Evolutionary conservation across 2,888 invertebrate genomes (phyloP), one percentile per base, ranked within the genome.

Genomic region (Phalera bucephala): DNA sequence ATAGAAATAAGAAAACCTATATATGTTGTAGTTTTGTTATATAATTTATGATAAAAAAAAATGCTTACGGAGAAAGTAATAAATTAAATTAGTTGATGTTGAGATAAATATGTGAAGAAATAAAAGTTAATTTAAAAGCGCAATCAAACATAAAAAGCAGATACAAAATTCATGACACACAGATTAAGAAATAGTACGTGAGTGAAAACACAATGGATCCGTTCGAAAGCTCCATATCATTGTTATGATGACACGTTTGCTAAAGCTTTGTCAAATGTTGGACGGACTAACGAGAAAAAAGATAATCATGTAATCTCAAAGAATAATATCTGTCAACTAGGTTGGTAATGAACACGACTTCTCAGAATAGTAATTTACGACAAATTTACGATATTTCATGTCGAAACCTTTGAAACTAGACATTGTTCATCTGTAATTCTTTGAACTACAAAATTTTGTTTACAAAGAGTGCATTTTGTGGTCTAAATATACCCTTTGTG

Each of bases 161-260:
- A 40, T 44, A 37, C 37, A 36, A 40, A 45, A 55, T 54, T 58
- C 54, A 57, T 54, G 64, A 64, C 55, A 54, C 48, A 62, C 44
- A 41, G 32, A 57, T 73, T 72, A 58, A 47, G 75, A 61, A 73
- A 79, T 58, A 64, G 37, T 59, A 70, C 78, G 78, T 72, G 74
- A 76, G 74, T 73, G 74, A 77, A 77, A 78, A 76, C 67, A 76
- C 70, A 77, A 77, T 74, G 61, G 50, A 55, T 58, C 66, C 61
- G 54, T 76, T 72, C 69, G 57, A 61, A 66, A 68, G 67, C 64
- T 62, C 65, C 46, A 48, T 64, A 66, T 70, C 59, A 58, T 50
- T 56, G 59, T 48, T 43, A 41, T 59, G 64, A 54, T 66, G 70
- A 71, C 70, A 52, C 42, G 53, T 62, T 66, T 63, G 51, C 59